Conservation (phyloP, 2,888 invertebrate genomes). For the Subacronicta megacephala region DNA sequence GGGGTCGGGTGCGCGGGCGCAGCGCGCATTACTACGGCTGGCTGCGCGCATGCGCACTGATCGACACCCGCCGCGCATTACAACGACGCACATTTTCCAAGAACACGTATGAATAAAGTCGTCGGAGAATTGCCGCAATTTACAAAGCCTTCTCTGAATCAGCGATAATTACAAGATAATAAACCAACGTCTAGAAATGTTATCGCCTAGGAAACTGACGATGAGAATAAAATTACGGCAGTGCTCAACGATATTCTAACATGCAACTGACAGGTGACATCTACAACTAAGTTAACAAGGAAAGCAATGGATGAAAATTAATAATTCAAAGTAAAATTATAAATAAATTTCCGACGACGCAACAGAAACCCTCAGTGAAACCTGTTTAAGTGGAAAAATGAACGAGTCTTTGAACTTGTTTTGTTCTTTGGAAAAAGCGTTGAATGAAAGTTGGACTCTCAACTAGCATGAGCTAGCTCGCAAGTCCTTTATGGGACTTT, state of each 20-base stretch:
- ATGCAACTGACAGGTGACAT: conserved; percentile 13
- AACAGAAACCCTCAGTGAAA: conserved; percentile 34
- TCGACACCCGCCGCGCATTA: conserved; percentile 58
- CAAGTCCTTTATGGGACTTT: conserved; percentile 41
- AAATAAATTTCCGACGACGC: conserved; percentile 36
- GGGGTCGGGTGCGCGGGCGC: conserved; percentile 61
- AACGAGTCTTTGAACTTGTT: conserved; percentile 39
- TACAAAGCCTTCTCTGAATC: conserved; percentile 55
- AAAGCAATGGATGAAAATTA: conserved; percentile 23
- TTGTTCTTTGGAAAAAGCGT: conserved; percentile 48
- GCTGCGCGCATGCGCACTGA: conserved; percentile 52
- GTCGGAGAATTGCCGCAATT: conserved; percentile 54
- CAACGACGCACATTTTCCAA: conserved; percentile 55
- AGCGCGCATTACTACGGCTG: conserved; percentile 58
- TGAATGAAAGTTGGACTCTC: conserved; percentile 40
- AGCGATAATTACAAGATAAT: conserved; percentile 54
- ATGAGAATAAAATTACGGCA: conserved; percentile 48
- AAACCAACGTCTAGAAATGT: conserved; percentile 40
- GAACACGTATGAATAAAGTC: conserved; percentile 57
- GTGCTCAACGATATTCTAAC: conserved; percentile 16
- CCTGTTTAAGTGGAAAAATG: conserved; percentile 43
- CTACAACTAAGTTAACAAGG: conserved; percentile 3
- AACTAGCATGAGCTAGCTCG: conserved; percentile 28
- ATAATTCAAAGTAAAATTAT: conserved; percentile 36
- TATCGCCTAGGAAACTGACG: conserved; percentile 42